phyloP scores from a whole-genome alignment of 2,888 invertebrate species.

The Orthonevra nobilis region DNA sequence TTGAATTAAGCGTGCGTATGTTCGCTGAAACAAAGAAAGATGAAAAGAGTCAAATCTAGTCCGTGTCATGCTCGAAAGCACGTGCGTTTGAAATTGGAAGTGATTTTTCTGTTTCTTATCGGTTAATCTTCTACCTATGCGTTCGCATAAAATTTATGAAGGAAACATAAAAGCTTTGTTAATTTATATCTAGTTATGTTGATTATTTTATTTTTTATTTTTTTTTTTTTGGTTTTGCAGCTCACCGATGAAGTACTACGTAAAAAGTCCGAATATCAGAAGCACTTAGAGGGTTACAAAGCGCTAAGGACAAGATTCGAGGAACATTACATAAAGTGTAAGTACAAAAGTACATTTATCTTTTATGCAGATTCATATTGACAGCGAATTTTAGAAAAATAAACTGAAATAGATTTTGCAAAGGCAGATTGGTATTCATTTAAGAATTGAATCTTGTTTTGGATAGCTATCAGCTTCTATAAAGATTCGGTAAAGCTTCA shows the following conservation, averaged over 20 bases:
- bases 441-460: no score
- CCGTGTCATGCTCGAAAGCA: constrained; percentile 2
- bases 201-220: constrained; percentile 7
- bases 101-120: constrained; percentile 3
- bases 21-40: not conserved
- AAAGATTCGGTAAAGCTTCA: no score
- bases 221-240: constrained; percentile 82
- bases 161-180: no score
- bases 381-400: no score
- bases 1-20: constrained; percentile 38
- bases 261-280: constrained; percentile 95
- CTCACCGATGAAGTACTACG: constrained; percentile 92
- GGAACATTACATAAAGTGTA: constrained; percentile 95
- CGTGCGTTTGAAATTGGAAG: constrained; percentile 22
- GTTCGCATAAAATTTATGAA: no score
- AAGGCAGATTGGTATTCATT: no score
- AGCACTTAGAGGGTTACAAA: constrained; percentile 93
- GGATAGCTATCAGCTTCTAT: no score
- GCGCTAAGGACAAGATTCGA: constrained; percentile 94
- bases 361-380: no score
- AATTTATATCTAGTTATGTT: constrained; percentile 3
- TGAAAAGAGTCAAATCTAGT: constrained; percentile 9
- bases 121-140: not conserved
- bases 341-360: no score
- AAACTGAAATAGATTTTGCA: no score